These are phyloP conservation scores for Zaprionus vittiger DNA, from an alignment of 1,140 invertebrate species.

Conservation along the genomic window DNA sequence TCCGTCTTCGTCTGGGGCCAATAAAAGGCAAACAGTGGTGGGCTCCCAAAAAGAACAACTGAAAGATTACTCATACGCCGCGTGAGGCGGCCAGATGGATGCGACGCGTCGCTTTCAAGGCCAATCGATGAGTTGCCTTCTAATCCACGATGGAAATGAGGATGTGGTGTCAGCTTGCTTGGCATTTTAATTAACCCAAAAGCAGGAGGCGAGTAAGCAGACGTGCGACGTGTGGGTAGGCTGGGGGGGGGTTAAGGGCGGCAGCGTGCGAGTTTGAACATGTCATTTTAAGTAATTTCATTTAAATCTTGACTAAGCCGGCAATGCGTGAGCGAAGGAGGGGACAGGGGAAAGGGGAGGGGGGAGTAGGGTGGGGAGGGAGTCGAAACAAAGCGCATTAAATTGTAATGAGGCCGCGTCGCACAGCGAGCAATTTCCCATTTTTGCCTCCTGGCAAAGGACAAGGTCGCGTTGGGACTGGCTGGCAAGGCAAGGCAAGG, in stretches of 20 bases:
- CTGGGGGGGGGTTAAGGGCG: rapidly evolving
- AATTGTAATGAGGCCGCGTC: constrained; percentile 69
- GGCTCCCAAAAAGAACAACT: neutral
- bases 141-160: constrained; percentile 17
- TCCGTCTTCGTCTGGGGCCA: neutral
- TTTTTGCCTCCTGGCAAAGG: constrained; percentile 33
- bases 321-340: constrained; percentile 12
- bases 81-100: neutral
- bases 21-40: neutral
- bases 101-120: constrained; percentile 4
- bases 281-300: constrained; percentile 52
- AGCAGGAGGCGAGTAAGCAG: neutral
- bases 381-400: constrained; percentile 72
- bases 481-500: neutral
- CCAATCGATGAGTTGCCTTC: constrained; percentile 16
- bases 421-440: constrained; percentile 55
- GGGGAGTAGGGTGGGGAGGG: neutral
- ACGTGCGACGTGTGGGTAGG: neutral
- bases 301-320: constrained; percentile 71
- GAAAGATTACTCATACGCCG: constrained; percentile 4
- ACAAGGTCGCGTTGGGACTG: constrained; percentile 49
- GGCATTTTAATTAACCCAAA: constrained; percentile 51
- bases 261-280: constrained; percentile 34
- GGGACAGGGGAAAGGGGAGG: no score
- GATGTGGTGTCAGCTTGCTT: constrained; percentile 23